Evolutionary conservation across 2,113 vertebrate species (phyloP).

Genomic region (Erpornis zantholeuca): DNA sequence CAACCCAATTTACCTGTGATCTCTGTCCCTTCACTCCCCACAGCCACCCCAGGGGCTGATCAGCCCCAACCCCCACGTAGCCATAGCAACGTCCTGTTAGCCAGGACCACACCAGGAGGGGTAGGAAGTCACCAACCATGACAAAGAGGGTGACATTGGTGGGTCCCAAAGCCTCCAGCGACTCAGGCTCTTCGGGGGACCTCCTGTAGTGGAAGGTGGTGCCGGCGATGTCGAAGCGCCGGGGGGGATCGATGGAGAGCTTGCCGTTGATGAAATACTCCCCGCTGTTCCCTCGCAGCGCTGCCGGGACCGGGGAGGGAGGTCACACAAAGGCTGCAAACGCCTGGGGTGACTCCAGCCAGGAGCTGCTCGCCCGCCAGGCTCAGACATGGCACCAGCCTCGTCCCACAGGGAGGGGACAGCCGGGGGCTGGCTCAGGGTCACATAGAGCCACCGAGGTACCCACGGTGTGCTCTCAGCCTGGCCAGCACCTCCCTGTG

Average conservation of each 20-base stretch:
- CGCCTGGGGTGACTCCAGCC: background rate
- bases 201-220: constrained; percentile 92
- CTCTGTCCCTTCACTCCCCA: background rate
- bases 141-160: constrained; percentile 88
- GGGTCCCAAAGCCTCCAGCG: constrained; percentile 90
- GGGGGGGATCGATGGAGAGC: constrained; percentile 87
- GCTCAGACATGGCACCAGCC: background rate
- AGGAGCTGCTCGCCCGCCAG: background rate
- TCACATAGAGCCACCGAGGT: fast-evolving
- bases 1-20: background rate
- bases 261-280: constrained; percentile 92
- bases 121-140: constrained; percentile 77
- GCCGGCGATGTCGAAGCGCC: constrained; percentile 86
- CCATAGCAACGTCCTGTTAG: fast-evolving
- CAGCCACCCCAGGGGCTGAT: background rate
- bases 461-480: fast-evolving
- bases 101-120: background rate
- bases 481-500: fast-evolving
- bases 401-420: background rate
- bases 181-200: constrained; percentile 86
- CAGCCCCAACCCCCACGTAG: background rate
- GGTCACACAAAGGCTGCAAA: background rate
- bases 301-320: constrained; percentile 55
- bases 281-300: constrained; percentile 86
- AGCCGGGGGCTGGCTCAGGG: background rate